Evolutionary conservation across 1,140 invertebrate genomes (phyloP).

Genomic region (Leptopilina clavipes): DNA sequence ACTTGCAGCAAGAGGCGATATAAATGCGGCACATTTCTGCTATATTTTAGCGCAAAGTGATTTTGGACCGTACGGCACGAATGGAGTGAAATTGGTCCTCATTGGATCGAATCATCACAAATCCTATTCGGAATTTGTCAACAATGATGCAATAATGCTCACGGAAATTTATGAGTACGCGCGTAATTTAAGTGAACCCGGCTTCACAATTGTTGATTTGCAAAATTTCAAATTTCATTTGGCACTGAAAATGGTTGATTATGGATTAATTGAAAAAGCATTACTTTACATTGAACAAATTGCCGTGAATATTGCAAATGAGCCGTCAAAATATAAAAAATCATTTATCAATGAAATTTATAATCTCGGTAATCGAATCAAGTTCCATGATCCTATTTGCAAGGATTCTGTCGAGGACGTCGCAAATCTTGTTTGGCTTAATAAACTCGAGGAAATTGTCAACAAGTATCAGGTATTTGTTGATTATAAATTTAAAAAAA

Average conservation of each 20-base stretch:
- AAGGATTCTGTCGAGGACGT: slow-evolving; percentile 72
- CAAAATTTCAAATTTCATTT: slow-evolving; percentile 85
- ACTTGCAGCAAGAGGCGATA: slow-evolving; percentile 80
- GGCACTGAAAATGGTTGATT: slow-evolving; percentile 85
- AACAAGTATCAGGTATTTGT: slow-evolving; percentile 60
- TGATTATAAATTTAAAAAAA: too few relatives aligned
- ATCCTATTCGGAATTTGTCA: slow-evolving; percentile 82
- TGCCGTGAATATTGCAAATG: slow-evolving; percentile 78
- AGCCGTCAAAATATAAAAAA: slow-evolving; percentile 76
- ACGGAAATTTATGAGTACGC: slow-evolving; percentile 97
- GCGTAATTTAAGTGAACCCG: slow-evolving; percentile 85
- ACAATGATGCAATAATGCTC: slow-evolving; percentile 90
- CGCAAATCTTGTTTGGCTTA: slow-evolving; percentile 66
- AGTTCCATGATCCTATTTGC: slow-evolving; percentile 85
- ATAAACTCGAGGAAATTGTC: slow-evolving; percentile 66
- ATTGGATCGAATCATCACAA: slow-evolving; percentile 83
- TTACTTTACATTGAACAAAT: slow-evolving; percentile 89
- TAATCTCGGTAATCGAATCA: slow-evolving; percentile 82
- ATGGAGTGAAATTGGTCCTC: slow-evolving; percentile 83
- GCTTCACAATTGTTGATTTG: slow-evolving; percentile 81
- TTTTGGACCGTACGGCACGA: slow-evolving; percentile 80
- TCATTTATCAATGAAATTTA: slow-evolving; percentile 81
- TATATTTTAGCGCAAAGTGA: slow-evolving; percentile 91
- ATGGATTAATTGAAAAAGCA: slow-evolving; percentile 85
- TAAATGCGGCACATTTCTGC: slow-evolving; percentile 94